Conservation (phyloP, 2,888 invertebrate species). For the Antheraea assamensis region DNA sequence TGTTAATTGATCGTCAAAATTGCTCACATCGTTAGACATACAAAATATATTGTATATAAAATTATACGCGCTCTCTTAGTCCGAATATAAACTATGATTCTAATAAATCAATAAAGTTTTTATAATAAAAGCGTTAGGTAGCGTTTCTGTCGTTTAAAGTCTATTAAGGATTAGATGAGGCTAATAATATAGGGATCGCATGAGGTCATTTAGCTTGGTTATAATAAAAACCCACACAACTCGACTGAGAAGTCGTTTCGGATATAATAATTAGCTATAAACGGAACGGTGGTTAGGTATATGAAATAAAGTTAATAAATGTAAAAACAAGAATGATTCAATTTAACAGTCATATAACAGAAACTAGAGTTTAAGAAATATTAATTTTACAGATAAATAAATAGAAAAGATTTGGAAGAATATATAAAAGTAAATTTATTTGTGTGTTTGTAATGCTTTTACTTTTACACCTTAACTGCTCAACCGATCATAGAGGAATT, state of each 20-base stretch:
- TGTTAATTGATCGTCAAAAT: slow-evolving; percentile 1
- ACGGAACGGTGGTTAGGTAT: background rate
- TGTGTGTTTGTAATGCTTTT: no score
- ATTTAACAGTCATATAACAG: background rate
- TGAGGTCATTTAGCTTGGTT: background rate
- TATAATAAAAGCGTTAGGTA: background rate
- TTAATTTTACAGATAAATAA: background rate
- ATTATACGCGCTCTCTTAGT: background rate
- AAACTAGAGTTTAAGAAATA: background rate
- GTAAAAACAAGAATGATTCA: background rate
- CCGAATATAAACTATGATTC: background rate
- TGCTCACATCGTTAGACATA: background rate
- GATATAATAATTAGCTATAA: background rate
- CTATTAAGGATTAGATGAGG: background rate
- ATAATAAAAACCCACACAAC: background rate
- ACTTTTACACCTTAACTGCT: no score
- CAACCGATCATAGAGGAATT: no score
- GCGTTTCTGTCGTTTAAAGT: background rate
- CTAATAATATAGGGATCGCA: background rate
- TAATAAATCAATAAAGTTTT: background rate
- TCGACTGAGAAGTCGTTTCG: background rate
- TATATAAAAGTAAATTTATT: no score
- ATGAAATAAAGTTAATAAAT: background rate
- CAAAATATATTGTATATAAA: background rate
- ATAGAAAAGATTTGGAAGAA: no score